Percentiles rank a stretch among this genome's conserved stretches.
Evolutionary conservation across 2,888 invertebrate species (phyloP).

Genomic region (Polylopha cassiicola): DNA sequence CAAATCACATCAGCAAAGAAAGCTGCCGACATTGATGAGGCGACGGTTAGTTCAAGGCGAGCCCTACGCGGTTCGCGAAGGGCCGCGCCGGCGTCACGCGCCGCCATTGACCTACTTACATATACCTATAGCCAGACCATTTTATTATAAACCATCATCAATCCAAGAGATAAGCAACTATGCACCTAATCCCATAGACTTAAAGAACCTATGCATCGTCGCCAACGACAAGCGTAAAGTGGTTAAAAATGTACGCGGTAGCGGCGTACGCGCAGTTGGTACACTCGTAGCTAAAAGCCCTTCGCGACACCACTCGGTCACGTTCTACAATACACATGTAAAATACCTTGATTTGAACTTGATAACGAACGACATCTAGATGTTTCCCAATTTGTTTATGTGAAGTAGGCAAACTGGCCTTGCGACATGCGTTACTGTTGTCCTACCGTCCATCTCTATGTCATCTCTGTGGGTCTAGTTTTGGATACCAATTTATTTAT

Average conservation of each 20-base stretch:
- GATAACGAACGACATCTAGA: constrained; percentile 21
- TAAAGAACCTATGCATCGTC: not conserved
- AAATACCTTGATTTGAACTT: constrained; percentile 23
- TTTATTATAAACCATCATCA: constrained; percentile 5
- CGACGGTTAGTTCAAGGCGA: constrained; percentile 72
- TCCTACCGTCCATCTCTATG: constrained; percentile 14
- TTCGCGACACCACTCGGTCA: constrained; percentile 44
- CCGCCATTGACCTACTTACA: constrained; percentile 73
- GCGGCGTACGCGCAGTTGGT: constrained; percentile 59
- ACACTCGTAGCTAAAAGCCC: constrained; percentile 62
- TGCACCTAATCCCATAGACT: not conserved
- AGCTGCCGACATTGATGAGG: constrained; percentile 28
- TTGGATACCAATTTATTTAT: too few species aligned
- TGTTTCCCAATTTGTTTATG: constrained; percentile 18
- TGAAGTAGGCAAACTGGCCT: constrained; percentile 14
- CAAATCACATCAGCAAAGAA: constrained; percentile 22
- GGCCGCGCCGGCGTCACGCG: constrained; percentile 72
- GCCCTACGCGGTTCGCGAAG: constrained; percentile 64
- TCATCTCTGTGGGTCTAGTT: too few species aligned
- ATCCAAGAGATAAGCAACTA: not conserved
- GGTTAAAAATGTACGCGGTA: constrained; percentile 36
- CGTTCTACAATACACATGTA: constrained; percentile 38
- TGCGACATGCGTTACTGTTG: constrained; percentile 11
- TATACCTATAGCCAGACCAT: constrained; percentile 26
- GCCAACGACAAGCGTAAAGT: constrained; percentile 1